Conservation (phyloP, 2,888 invertebrate genomes). For the Ligdia adustata region DNA sequence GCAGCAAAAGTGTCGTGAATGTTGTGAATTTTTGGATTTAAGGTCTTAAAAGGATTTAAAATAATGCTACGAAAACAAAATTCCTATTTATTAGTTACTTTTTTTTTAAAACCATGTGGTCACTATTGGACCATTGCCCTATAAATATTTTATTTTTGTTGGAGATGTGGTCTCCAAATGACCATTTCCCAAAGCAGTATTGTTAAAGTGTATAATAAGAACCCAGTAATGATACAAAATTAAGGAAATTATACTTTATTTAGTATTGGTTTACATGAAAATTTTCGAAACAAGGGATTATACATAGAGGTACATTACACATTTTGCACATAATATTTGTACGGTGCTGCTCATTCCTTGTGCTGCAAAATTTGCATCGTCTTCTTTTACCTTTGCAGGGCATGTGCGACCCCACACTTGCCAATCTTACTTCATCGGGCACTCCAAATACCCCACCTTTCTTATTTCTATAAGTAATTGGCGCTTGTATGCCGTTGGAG, state of each 20-base stretch:
- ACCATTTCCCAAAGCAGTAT: conserved; percentile 2
- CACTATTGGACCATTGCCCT: conserved; percentile 6
- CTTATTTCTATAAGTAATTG: conserved; percentile 4
- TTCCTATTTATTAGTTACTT: conserved; percentile 4
- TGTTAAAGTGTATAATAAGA: conserved; percentile 5
- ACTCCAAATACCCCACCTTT: conserved; percentile 14
- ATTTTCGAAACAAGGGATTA: conserved; percentile 8
- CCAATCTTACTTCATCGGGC: conserved; percentile 8
- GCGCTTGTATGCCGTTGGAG: conserved; percentile 7
- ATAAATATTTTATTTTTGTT: conserved; percentile 1
- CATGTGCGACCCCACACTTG: conserved; percentile 8
- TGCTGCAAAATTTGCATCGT: conserved; percentile 12
- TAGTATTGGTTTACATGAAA: conserved; percentile 4
- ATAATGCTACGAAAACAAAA: conserved; percentile 2
- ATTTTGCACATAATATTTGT: conserved; percentile 7
- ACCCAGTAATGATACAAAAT: conserved; percentile 5
- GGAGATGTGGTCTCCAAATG: conserved; percentile 6
- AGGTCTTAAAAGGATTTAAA: conserved; percentile 6
- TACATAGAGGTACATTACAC: conserved; percentile 12
- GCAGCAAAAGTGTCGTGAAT: conserved; percentile 3
- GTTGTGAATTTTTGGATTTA: conserved; percentile 3
- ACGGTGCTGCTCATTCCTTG: conserved; percentile 3
- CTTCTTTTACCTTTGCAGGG: conserved; percentile 4
- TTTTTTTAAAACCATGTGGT: conserved; percentile 5
- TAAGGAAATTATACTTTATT: too few species aligned